phyloP scores from a whole-genome alignment of 37 sponge, comb jelly and placozoan genomes.

The Eunapius fragilis region DNA sequence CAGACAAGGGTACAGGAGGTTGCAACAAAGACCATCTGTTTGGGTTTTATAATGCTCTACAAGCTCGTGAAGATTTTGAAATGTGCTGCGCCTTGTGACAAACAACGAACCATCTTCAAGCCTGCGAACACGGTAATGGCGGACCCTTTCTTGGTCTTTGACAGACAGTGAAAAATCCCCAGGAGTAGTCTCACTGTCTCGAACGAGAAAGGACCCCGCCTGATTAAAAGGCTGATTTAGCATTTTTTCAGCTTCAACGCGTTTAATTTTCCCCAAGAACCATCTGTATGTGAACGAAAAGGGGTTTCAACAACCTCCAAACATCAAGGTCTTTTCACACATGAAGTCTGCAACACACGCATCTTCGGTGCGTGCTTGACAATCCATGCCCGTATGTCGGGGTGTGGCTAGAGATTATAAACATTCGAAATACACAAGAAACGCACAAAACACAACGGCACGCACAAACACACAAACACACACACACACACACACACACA shows the following conservation, averaged over 20 bases:
- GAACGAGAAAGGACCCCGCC: constrained; percentile 86
- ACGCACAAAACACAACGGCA: neutral
- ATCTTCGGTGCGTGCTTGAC: neutral
- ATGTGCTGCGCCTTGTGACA: constrained; percentile 78
- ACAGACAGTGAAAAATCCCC: constrained; percentile 95
- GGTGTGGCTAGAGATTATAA: too few species aligned
- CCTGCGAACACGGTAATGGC: constrained; percentile 89
- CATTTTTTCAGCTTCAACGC: constrained; percentile 94
- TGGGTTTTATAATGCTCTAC: constrained; percentile 76
- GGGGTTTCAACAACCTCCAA: neutral
- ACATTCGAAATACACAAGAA: neutral
- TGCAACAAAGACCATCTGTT: constrained; percentile 87
- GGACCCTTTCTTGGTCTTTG: constrained; percentile 79
- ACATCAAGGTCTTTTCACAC: neutral
- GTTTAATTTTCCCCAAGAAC: constrained; percentile 93
- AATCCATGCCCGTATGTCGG: neutral
- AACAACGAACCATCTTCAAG: constrained; percentile 86
- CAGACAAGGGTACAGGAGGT: constrained; percentile 64
- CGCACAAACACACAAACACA: neutral
- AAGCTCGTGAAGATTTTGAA: constrained; percentile 77
- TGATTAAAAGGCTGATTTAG: constrained; percentile 76
- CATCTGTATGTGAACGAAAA: constrained; percentile 70
- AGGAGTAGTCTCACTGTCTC: constrained; percentile 95
- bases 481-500: too few species aligned
- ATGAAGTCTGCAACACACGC: neutral